phyloP scores from a whole-genome alignment of 2,888 invertebrate species.

The Blastobasis lacticolella region DNA sequence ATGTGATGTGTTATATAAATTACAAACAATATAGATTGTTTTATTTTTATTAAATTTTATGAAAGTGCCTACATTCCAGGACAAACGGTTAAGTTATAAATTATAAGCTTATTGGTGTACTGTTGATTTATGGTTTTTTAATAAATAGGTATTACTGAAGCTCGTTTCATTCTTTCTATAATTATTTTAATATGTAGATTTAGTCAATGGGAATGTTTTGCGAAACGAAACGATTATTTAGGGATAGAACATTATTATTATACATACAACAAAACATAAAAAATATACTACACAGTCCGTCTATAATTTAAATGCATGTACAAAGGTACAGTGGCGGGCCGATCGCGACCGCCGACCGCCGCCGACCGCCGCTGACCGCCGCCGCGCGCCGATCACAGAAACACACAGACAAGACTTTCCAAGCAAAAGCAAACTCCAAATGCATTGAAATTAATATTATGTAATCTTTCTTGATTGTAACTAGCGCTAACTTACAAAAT shows the following conservation, averaged over 20 bases:
- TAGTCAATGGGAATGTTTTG: no score
- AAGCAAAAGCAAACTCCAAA: conserved; percentile 22
- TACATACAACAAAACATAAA: conserved; percentile 51
- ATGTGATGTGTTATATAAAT: background rate
- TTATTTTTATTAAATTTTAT: background rate
- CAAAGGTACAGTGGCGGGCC: conserved; percentile 18
- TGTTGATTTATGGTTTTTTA: conserved; percentile 40
- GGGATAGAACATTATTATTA: conserved; percentile 54
- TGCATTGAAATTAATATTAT: conserved; percentile 17
- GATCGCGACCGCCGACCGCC: no score
- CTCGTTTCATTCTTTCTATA: no score
- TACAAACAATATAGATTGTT: background rate
- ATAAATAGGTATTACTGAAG: conserved; percentile 18
- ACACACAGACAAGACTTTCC: conserved; percentile 6
- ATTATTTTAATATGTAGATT: no score
- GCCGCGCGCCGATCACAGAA: conserved; percentile 6
- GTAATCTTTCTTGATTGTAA: conserved; percentile 21
- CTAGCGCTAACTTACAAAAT: conserved; percentile 28
- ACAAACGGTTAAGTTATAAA: conserved; percentile 31
- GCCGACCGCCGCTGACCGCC: background rate
- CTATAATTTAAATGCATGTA: conserved; percentile 44
- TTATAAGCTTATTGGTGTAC: conserved; percentile 29
- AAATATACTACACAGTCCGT: conserved; percentile 41
- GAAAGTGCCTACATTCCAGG: conserved; percentile 70
- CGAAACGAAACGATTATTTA: conserved; percentile 24